These are phyloP conservation scores for Leucoptera coffeella DNA, from an alignment of 2,888 invertebrate genomes.

Conservation along the genomic window DNA sequence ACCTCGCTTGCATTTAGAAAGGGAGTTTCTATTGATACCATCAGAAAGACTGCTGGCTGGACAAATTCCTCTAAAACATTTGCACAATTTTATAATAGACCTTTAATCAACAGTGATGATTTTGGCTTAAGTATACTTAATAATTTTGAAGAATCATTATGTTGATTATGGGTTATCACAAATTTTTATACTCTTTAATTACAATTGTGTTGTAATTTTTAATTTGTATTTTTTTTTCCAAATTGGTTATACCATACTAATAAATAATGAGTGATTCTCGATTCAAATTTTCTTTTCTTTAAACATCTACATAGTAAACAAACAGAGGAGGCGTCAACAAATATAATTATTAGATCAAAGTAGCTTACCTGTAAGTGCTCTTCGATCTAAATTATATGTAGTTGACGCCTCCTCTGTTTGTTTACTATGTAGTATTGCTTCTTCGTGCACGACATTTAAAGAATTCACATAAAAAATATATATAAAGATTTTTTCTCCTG, in stretches of 20 bases:
- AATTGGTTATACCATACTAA: background rate
- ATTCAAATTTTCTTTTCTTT: no score
- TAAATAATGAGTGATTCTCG: background rate
- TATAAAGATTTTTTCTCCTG: no score
- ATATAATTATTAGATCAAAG: constrained; percentile 1
- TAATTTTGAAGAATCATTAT: background rate
- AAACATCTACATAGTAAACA: no score
- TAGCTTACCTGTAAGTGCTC: constrained; percentile 3
- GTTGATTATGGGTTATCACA: background rate
- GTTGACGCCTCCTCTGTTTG: no score
- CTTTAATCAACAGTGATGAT: background rate
- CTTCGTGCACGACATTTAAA: no score
- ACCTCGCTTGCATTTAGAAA: constrained; percentile 1
- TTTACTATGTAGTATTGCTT: no score
- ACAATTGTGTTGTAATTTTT: background rate
- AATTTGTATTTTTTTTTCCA: background rate
- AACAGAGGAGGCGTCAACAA: no score
- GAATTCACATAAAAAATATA: no score
- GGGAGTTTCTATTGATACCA: constrained; percentile 1
- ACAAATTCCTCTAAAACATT: background rate
- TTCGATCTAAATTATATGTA: no score
- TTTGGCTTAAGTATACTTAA: no score
- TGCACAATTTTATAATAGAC: constrained; percentile 2
- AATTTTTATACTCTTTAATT: background rate
- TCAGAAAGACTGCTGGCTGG: constrained; percentile 2